Evolutionary conservation across 2,113 vertebrate genomes (phyloP), one percentile per base, ranked within the genome.

Genomic region (Connochaetes taurinus): DNA sequence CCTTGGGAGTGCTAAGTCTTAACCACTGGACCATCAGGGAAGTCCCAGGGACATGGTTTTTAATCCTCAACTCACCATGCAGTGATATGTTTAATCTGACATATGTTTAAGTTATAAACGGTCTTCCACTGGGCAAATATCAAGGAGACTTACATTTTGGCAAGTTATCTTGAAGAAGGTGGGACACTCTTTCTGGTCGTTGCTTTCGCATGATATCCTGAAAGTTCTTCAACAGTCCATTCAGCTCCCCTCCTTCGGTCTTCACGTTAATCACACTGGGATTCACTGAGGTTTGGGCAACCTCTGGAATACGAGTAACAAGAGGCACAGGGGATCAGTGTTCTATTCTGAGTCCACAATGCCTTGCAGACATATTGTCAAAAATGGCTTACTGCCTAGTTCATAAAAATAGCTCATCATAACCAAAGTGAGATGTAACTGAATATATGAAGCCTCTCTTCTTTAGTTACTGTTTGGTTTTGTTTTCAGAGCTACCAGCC

Each of bases 81-180:
- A 36, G 14, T 17, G 5, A 43, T 3, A 83, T 21, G 7, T 29
- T 64, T 78, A 50, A 64, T 33, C 76, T 50, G 33, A 58, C 7
- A 1, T 19, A 62, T 19, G 21, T 14, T 43, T 88, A 47, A 19
- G 55, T 95, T 81, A 87, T 12, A 62, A 94, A 58, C 25, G 57
- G 57, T 57, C 40, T 36, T 62, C 8, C n/a, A 52, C 12, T 53
- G 57, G 71, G 40, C 25, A 86, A 53, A 36, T 1, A 45, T 57
- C 16, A 40, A 5, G 21, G 17, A 92, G 47, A 85, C 99, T 98
- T 98, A 99, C 99, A 98, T 97, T 99, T 99, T 53, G 99, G 99
- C 98, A 99, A 98, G 97, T 99, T 99, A 97, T 99, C 99, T 98
- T 99, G 99, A 95, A 99, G 99, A 95, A 99, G 98, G 83, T 99